phyloP scores from a whole-genome alignment of 2,888 invertebrate species.

The Lasioglossum villosulum region DNA sequence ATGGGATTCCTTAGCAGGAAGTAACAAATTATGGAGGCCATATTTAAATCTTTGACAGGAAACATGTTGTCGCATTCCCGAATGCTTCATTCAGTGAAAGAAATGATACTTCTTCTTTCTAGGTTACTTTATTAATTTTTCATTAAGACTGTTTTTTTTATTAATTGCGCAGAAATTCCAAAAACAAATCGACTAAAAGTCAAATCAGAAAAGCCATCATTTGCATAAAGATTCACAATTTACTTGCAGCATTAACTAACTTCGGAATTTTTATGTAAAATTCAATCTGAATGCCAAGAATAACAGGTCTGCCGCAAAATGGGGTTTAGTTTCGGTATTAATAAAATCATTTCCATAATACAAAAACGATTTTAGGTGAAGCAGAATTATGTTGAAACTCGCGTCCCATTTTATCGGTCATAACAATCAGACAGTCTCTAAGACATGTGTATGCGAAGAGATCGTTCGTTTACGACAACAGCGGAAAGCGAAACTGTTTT shows the following conservation, averaged over 20 bases:
- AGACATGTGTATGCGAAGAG: background rate
- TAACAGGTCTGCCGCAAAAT: background rate
- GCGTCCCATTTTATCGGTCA: background rate
- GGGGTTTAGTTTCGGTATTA: background rate
- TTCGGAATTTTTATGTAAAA: background rate
- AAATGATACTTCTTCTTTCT: background rate
- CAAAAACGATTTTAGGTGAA: no score
- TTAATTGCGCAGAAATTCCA: background rate
- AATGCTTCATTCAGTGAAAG: background rate
- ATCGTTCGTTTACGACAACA: conserved; percentile 39
- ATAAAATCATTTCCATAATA: background rate
- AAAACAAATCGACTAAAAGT: background rate
- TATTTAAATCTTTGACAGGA: background rate
- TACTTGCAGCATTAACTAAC: background rate
- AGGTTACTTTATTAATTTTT: background rate
- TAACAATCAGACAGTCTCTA: background rate
- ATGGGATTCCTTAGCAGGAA: background rate
- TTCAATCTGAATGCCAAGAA: background rate
- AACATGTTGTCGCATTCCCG: conserved; percentile 3
- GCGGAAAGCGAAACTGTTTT: conserved; percentile 64
- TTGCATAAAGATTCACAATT: background rate
- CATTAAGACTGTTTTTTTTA: background rate
- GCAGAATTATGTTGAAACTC: no score
- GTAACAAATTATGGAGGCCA: background rate
- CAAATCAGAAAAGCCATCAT: background rate